Evolutionary conservation across 2,113 vertebrate genomes (phyloP), one percentile per base, ranked within the genome.

Genomic region (Myotis yumanensis): DNA sequence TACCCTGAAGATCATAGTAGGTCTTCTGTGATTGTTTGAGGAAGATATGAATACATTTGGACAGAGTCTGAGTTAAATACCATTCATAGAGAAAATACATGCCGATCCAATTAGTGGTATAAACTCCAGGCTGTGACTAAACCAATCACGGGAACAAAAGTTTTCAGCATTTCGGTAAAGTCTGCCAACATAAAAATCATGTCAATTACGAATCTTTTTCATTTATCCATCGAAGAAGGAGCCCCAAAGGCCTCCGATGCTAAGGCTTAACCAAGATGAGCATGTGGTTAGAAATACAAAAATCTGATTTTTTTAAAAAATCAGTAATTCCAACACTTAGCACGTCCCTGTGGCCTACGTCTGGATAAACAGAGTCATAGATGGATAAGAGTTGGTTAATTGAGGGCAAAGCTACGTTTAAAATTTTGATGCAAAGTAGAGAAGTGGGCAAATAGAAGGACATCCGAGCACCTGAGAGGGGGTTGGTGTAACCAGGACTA

Each of bases 71-170:
- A 85, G 20, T 88, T 40, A 84, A 35, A 17, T 18, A 22, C 30
- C 64, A 83, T 30, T 46, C 40, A 30, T 10, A 64, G 80, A 69
- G 25, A 76, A 77, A 80, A 85, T 12, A 91, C 35, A 43, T 40
- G 30, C 16, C 71, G 40, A 95, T 90, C 46, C n/a, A 93, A 76
- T 90, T 69, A 77, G 11, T 52, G 73, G 64, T 76, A 43, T 48
- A 79, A 94, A 86, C 32, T 48, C 48, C 48, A 94, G 75, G 37
- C 69, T 72, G 30, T 68, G 37, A 89, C 52, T 77, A 91, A 95
- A 86, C 25, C 14, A 22, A 69, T 68, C 77, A 89, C 14, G 23
- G 81, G 43, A 93, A 85, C 30, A 76, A 54, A 86, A 37, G 30
- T 82, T 79, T 64, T 64, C 54, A 91, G 75, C 35, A 79, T 66